Evolutionary conservation across 2,797 vertebrate genomes (phyloP), one percentile per base, ranked within the genome.

Genomic region (Uromys caudimaculatus): DNA sequence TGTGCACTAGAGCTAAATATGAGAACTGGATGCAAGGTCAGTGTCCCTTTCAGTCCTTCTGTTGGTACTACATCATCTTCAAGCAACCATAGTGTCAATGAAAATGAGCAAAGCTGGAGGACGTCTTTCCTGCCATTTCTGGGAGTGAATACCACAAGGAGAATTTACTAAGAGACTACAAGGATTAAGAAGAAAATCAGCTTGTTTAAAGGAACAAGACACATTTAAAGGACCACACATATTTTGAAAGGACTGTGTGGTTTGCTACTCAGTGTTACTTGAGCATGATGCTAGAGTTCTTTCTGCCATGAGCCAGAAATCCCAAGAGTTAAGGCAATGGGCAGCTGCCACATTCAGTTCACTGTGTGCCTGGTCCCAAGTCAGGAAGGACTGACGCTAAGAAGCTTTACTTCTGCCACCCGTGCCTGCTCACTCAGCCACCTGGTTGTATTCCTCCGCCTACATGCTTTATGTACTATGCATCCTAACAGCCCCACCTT

Each of bases 11-110:
- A 97, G 92, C 97, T 98, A 97, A 97, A 97, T 93, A 93, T 96
- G 96, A 97, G 94, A 97, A 97, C 97, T 98, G 98, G 97, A 98
- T 96, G 97, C 95, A 98, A 98, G 91, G 95, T 96, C 94, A 94
- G 95, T 95, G 95, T 97, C 97, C 96, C 97, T 98, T 96, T 97
- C 96, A 97, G 97, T 90, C 91, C 96, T 89, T 94, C 96, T 97
- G 90, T 94, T 97, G 52, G 96, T 97, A 96, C 92, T 88, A 94
- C 94, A 95, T 96, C 97, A 97, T 97, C 97, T 98, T 94, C 91
- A 96, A 85, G 62, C 90, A 95, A 94, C 97, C 96, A 67, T 96
- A 96, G 93, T 97, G 96, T 97, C 98, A 98, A 97, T 98, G 97
- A 97, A 98, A 97, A n/a, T 1, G 7, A 79, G 52, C 1, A 3